phyloP scores from a whole-genome alignment of 2,888 invertebrate species.

The Crematogaster levior region DNA sequence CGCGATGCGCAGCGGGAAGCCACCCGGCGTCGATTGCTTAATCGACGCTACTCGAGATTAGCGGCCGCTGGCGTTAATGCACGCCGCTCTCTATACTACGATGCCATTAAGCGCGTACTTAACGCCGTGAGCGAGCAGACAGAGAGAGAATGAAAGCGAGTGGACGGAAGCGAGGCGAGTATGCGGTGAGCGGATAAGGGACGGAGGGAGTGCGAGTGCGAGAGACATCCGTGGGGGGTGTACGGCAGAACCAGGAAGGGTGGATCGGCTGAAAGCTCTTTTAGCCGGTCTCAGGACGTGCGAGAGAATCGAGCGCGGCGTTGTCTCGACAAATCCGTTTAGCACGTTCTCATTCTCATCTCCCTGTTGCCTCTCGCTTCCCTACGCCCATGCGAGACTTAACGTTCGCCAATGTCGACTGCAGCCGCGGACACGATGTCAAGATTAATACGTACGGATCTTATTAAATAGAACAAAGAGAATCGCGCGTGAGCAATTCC shows the following conservation, averaged over 20 bases:
- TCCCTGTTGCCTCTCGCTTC: background rate
- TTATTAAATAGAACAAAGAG: slow-evolving; percentile 44
- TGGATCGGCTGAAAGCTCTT: slow-evolving; percentile 56
- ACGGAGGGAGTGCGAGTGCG: background rate
- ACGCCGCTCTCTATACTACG: slow-evolving; percentile 51
- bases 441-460: slow-evolving; percentile 44
- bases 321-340: slow-evolving; percentile 71
- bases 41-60: slow-evolving; percentile 78
- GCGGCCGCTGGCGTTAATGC: slow-evolving; percentile 72
- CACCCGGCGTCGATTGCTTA: slow-evolving; percentile 75
- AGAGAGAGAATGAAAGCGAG: slow-evolving; percentile 57
- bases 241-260: slow-evolving; percentile 28
- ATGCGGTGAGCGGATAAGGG: slow-evolving; percentile 35
- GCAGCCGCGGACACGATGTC: slow-evolving; percentile 48
- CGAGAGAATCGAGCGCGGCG: slow-evolving; percentile 61
- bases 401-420: slow-evolving; percentile 72
- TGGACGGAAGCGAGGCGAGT: slow-evolving; percentile 41
- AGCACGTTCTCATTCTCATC: slow-evolving; percentile 64
- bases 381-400: slow-evolving; percentile 50
- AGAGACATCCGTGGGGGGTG: slow-evolving; percentile 6
- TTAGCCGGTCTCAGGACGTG: slow-evolving; percentile 48
- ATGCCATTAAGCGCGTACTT: slow-evolving; percentile 70
- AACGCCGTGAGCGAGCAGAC: slow-evolving; percentile 57
- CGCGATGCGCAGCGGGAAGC: slow-evolving; percentile 37
- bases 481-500: slow-evolving; percentile 20